Base-by-base conservation (phyloP, 2,888 invertebrate species). In the Caenorhabditis sp. region DNA sequence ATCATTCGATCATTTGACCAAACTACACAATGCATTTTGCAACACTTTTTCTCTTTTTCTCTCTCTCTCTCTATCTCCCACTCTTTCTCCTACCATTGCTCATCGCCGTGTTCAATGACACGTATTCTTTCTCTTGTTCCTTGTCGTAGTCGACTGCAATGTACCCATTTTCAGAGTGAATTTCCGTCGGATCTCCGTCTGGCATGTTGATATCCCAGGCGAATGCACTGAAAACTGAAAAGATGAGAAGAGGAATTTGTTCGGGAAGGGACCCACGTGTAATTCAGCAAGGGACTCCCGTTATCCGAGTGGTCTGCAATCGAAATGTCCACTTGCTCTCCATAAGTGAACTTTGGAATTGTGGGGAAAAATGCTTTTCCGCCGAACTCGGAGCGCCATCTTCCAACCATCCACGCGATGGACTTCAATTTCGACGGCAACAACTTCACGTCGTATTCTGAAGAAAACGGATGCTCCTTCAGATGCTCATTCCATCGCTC, bases 161-260 rank as follows among this genome's bases (percentile, higher is more conserved):
- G 62, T 86, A 89, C n/a, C 89, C 89, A 55, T 84, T 86, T 55
- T 89, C 89, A 22, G 83, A 81, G 75, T 89, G 89, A 43, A 89
- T 77, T 59, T 89, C 89, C 1, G 81, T 82, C 37, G 79, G 80
- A 78, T 79, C 73, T 72, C 85, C 82, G 17, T 82, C 82, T 11
- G 82, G 80, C 78, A 75, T 79, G 62, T 85, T 86, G 43, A 86
- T 84, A 50, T 89, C 89, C 89, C 89, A 89, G 11, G 89, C 88
- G 63, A 88, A 87, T 0, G 89, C 88, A 11, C 88, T 89, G 63
- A 20, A 56, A n/a, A n/a, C n/a, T n/a, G n/a, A n/a, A n/a, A n/a
- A n/a, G n/a, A n/a, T n/a, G n/a, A n/a, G n/a, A n/a, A n/a, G n/a
- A n/a, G n/a, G n/a, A n/a, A n/a, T n/a, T n/a, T n/a, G n/a, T n/a